Percentiles rank a stretch among this genome's conserved stretches.
phyloP scores from a whole-genome alignment of 2,888 invertebrate genomes.

The Arenicola marina region DNA sequence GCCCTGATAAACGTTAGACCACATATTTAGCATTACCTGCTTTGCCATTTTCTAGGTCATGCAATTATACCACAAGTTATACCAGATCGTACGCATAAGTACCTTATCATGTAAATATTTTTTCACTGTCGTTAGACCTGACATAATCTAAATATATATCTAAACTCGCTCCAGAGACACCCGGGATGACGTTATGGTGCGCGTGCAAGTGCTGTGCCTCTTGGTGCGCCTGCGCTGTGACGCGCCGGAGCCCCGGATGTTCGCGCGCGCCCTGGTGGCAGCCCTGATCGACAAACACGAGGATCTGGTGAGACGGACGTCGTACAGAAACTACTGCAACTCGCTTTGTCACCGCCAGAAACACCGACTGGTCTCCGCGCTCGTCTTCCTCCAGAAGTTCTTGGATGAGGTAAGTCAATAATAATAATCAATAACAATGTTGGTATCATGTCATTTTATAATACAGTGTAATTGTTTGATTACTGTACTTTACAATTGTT shows the following conservation, averaged over 20 bases:
- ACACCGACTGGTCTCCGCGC: background rate
- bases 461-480: background rate
- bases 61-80: too few species aligned
- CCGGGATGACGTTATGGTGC: background rate
- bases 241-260: background rate
- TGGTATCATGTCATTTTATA: background rate
- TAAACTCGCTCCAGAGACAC: too few species aligned
- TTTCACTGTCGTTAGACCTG: too few species aligned
- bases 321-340: constrained; percentile 1
- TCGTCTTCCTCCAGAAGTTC: background rate
- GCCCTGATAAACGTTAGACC: too few species aligned
- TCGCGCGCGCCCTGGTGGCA: background rate
- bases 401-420: constrained; percentile 1
- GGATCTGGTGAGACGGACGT: background rate
- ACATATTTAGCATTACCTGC: too few species aligned
- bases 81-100: too few species aligned
- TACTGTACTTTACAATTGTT: too few species aligned
- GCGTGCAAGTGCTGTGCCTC: background rate
- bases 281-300: background rate
- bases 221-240: background rate
- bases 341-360: background rate
- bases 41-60: too few species aligned
- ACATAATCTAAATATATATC: too few species aligned
- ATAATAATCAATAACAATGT: too few species aligned
- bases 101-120: too few species aligned